Conservation (phyloP, 2,888 invertebrate genomes). For the Ectemnius cavifrons region DNA sequence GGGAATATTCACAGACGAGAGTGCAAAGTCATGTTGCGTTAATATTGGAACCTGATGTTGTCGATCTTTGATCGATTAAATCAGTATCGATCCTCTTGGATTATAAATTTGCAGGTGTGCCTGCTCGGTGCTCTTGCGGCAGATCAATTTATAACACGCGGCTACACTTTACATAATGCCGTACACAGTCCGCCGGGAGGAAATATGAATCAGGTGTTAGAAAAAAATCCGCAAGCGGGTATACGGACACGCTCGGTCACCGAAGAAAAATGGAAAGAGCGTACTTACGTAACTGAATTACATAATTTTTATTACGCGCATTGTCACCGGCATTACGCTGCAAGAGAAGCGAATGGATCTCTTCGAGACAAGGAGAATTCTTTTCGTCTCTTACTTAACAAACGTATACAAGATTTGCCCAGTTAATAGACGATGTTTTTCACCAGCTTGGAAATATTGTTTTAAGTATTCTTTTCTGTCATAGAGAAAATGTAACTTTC, state of each 20-base stretch:
- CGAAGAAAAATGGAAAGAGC: constrained; percentile 15
- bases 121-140: background rate
- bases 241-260: constrained; percentile 3
- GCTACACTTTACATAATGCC: constrained; percentile 40
- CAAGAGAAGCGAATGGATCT: background rate
- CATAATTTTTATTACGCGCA: constrained; percentile 27
- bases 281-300: constrained; percentile 28
- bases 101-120: no score
- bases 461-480: background rate
- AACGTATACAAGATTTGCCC: no score
- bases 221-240: constrained; percentile 9
- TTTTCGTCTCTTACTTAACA: no score
- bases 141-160: constrained; percentile 25
- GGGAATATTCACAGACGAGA: no score
- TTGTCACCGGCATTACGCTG: background rate
- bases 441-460: background rate
- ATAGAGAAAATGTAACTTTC: constrained; percentile 5
- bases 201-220: constrained; percentile 40
- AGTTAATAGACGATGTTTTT: no score
- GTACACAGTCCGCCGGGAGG: background rate
- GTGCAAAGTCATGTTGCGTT: no score
- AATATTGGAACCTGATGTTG: no score
- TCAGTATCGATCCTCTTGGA: no score
- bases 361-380: no score
- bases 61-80: no score